Evolutionary conservation across 2,797 vertebrate genomes (phyloP).

Genomic region (Anguilla anguilla): DNA sequence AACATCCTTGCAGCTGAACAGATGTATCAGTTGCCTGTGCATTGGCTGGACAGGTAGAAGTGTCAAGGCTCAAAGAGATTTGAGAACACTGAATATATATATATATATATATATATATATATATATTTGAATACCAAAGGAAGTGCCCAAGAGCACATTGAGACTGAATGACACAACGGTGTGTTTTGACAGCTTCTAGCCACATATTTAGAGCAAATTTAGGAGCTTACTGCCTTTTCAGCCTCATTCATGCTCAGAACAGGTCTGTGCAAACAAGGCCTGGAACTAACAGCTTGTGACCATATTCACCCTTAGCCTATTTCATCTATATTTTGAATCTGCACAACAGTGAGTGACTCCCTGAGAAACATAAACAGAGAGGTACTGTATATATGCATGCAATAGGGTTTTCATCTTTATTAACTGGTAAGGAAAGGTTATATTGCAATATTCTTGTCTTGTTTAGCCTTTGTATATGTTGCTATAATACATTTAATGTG

Average conservation of each 20-base stretch:
- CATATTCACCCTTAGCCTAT: background rate
- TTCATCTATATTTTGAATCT: background rate
- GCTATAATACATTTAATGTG: too few species aligned
- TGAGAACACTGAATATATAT: background rate
- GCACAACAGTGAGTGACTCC: background rate
- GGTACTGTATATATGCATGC: background rate
- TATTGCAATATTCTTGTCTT: background rate
- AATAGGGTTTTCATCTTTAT: background rate
- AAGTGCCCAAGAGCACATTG: background rate
- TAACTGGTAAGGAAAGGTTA: background rate
- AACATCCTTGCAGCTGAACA: conserved; percentile 23
- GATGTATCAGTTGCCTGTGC: conserved; percentile 15
- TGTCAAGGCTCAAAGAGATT: conserved; percentile 8
- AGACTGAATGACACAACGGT: background rate
- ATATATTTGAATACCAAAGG: background rate
- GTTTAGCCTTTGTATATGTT: background rate
- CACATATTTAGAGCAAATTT: background rate
- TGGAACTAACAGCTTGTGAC: background rate
- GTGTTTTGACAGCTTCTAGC: conserved; percentile 14
- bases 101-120: background rate
- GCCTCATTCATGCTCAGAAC: background rate
- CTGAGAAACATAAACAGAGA: background rate
- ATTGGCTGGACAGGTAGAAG: conserved; percentile 14
- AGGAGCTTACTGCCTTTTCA: background rate
- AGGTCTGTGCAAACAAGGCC: background rate